A percentile compares a stretch with the other conserved stretches of the same genome.
Evolutionary conservation across 2,113 vertebrate genomes (phyloP).

Genomic region (Nymphicus hollandicus): DNA sequence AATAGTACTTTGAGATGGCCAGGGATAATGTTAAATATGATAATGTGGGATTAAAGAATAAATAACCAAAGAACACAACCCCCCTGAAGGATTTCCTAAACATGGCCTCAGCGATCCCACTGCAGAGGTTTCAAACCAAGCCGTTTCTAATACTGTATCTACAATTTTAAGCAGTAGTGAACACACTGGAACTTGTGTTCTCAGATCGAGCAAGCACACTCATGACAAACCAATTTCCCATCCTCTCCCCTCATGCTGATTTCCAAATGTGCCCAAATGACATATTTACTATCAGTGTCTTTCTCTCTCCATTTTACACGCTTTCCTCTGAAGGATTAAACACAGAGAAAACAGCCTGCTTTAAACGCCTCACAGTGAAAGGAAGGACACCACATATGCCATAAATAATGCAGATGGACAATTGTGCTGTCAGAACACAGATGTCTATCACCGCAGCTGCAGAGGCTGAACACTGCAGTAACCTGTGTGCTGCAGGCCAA

Average conservation of each 20-base stretch:
- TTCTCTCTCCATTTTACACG: background rate
- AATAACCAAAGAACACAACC: background rate
- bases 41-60: background rate
- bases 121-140: background rate
- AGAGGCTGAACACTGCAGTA: background rate
- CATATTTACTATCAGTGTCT: background rate
- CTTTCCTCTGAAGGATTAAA: background rate
- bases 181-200: background rate
- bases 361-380: background rate
- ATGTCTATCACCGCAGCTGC: background rate
- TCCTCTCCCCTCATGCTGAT: background rate
- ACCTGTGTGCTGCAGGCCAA: background rate
- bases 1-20: background rate
- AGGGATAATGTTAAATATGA: background rate
- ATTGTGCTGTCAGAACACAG: background rate
- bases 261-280: background rate
- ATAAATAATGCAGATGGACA: background rate
- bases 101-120: background rate
- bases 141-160: background rate
- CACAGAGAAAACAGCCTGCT: background rate
- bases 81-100: background rate
- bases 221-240: background rate
- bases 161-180: background rate
- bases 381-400: background rate
- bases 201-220: background rate